These are phyloP conservation scores for Spodoptera frugiperda DNA, from an alignment of 1,140 invertebrate genomes.

Conservation along the genomic window DNA sequence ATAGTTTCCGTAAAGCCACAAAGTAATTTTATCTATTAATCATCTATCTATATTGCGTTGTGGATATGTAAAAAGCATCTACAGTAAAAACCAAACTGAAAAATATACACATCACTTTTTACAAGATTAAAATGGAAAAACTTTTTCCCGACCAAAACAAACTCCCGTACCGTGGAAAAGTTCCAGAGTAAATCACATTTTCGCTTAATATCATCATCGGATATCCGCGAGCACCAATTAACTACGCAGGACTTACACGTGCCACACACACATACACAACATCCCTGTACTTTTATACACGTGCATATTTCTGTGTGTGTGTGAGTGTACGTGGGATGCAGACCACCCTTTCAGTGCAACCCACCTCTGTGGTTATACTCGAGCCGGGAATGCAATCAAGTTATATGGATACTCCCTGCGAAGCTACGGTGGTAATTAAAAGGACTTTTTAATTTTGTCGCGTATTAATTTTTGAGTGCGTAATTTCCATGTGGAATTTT, in stretches of 20 bases:
- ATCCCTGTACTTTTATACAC: constrained; percentile 4
- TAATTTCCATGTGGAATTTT: no score
- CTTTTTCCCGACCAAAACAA: neutral
- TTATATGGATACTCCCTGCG: neutral
- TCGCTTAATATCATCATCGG: constrained; percentile 34
- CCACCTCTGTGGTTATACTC: constrained; percentile 1
- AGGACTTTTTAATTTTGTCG: neutral
- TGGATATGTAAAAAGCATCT: no score
- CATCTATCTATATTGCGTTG: no score
- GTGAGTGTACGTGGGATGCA: constrained; percentile 5
- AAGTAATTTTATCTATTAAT: no score
- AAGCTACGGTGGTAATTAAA: neutral
- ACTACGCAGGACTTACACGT: constrained; percentile 41
- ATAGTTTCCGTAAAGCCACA: no score
- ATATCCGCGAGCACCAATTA: constrained; percentile 27
- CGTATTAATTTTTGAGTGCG: no score
- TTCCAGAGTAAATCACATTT: constrained; percentile 24
- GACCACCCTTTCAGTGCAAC: constrained; percentile 37
- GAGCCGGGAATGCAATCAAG: neutral
- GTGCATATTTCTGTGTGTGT: neutral
- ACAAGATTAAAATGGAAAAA: no score
- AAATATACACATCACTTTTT: no score
- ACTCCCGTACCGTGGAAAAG: neutral
- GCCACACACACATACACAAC: constrained; percentile 10
- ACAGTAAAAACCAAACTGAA: no score